These are phyloP conservation scores for Trachymyrmex septentrionalis DNA, from an alignment of 1,140 invertebrate genomes.

Conservation along the genomic window DNA sequence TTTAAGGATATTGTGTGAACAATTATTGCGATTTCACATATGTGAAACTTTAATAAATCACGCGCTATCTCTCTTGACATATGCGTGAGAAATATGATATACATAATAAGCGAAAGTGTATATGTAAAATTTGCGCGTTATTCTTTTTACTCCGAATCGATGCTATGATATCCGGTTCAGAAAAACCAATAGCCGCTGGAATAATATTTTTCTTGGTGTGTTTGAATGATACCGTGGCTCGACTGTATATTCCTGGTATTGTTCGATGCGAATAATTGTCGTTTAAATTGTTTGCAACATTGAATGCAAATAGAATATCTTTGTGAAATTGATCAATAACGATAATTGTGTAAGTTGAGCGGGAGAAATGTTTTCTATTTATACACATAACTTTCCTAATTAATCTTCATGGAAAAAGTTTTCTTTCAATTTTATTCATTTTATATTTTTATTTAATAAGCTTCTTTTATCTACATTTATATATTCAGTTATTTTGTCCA, in stretches of 20 bases:
- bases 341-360: not conserved
- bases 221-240: slow-evolving; percentile 2
- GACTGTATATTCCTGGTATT: not conserved
- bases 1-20: not conserved
- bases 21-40: not conserved
- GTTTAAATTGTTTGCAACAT: not conserved
- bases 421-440: not conserved
- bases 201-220: slow-evolving; percentile 40
- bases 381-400: not conserved
- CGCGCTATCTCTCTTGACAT: not conserved
- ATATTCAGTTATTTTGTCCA: not conserved
- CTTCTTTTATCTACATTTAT: not conserved
- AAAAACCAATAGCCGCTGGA: slow-evolving; percentile 35
- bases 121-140: slow-evolving; percentile 16
- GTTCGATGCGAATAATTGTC: slow-evolving; percentile 18
- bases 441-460: not conserved
- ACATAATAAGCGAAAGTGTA: slow-evolving; percentile 11
- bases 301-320: slow-evolving; percentile 3
- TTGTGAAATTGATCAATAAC: not conserved
- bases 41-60: slow-evolving; percentile 3
- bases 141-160: slow-evolving; percentile 7
- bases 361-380: not conserved
- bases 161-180: slow-evolving; percentile 21
- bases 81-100: slow-evolving; percentile 19
- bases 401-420: not conserved